These are phyloP conservation scores for Diuraphis noxia DNA, from an alignment of 1,140 invertebrate genomes.

Conservation along the genomic window DNA sequence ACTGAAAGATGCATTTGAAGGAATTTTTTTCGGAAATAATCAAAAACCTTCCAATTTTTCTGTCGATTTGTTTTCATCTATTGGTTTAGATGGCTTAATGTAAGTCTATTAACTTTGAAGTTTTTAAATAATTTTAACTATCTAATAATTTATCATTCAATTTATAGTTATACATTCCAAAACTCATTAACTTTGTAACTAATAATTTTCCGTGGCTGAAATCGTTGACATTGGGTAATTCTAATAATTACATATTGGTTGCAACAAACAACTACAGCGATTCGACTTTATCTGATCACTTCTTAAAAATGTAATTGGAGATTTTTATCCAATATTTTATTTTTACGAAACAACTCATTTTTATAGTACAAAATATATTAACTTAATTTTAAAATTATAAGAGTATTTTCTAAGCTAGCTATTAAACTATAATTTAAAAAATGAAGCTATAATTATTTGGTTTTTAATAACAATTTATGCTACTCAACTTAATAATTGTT, in stretches of 20 bases:
- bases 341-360: not conserved
- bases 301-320: not conserved
- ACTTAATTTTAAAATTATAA: not conserved
- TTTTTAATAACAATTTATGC: not conserved
- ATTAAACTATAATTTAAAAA: no score
- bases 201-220: not conserved
- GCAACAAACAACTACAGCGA: not conserved
- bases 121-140: not conserved
- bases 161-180: not conserved
- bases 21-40: conserved; percentile 93
- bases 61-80: conserved; percentile 99
- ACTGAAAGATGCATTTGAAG: conserved; percentile 82
- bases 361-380: not conserved
- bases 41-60: conserved; percentile 96
- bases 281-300: not conserved
- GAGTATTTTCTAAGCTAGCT: not conserved
- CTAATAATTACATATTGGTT: not conserved
- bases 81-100: conserved; percentile 94
- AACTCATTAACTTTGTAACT: not conserved
- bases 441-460: not conserved
- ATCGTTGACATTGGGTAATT: not conserved
- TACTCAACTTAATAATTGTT: not conserved
- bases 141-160: not conserved
- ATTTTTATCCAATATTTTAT: not conserved
- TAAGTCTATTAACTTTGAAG: conserved; percentile 60